phyloP scores from a whole-genome alignment of 2,888 invertebrate genomes.

The Apomyelois bistriatella region DNA sequence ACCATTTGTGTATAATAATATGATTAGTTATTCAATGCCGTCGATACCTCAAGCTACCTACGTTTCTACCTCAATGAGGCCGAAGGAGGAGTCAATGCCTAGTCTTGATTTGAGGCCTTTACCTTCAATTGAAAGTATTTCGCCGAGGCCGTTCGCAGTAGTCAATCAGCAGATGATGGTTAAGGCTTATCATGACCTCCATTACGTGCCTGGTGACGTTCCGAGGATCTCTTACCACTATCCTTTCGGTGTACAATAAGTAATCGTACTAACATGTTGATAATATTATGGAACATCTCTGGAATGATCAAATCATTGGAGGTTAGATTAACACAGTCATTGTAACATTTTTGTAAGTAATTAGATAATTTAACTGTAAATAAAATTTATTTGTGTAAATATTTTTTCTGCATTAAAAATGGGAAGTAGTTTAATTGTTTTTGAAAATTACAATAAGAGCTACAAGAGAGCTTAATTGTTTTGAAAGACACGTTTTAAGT shows the following conservation, averaged over 20 bases:
- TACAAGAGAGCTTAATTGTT: too few species aligned
- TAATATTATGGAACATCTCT: not conserved
- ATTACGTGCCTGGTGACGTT: conserved; percentile 67
- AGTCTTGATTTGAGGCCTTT: conserved; percentile 62
- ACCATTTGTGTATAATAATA: conserved; percentile 67
- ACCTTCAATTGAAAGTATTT: conserved; percentile 73
- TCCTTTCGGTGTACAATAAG: conserved; percentile 68
- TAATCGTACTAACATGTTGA: not conserved
- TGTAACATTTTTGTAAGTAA: not conserved
- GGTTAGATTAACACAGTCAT: not conserved
- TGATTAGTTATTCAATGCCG: conserved; percentile 65
- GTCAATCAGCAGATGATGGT: conserved; percentile 77
- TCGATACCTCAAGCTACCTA: conserved; percentile 53
- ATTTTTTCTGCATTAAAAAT: not conserved
- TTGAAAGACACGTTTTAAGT: too few species aligned
- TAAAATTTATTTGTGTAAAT: not conserved
- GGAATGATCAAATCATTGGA: conserved; percentile 1
- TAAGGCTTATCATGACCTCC: conserved; percentile 70
- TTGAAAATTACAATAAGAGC: too few species aligned
- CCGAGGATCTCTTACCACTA: conserved; percentile 71
- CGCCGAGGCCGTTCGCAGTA: conserved; percentile 65
- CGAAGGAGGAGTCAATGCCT: conserved; percentile 57
- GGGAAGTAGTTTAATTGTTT: not conserved
- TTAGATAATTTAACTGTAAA: not conserved
- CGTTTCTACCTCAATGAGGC: conserved; percentile 49